These are phyloP conservation scores for Scaptomyza tumidula DNA, from an alignment of 2,888 invertebrate genomes.

Conservation along the genomic window DNA sequence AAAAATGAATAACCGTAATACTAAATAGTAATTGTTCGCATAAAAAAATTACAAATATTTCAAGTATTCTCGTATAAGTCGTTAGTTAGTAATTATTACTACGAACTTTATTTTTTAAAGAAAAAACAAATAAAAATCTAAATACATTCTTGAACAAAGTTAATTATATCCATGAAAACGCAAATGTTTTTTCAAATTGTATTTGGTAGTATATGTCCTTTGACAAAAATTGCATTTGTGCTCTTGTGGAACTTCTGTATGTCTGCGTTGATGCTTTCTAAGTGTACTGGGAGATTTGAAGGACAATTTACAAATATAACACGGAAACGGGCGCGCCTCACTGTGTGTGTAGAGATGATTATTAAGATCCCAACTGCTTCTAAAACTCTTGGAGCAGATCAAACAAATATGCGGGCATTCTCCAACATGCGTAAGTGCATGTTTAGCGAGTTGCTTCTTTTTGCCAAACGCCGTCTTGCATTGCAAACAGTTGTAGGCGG, in stretches of 20 bases:
- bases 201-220: background rate
- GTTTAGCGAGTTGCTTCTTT: background rate
- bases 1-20: background rate
- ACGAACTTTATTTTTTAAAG: too few species aligned
- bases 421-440: conserved; percentile 8
- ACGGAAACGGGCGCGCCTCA: conserved; percentile 1
- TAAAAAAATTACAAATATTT: background rate
- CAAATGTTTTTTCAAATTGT: background rate
- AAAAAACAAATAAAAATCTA: too few species aligned
- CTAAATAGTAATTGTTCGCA: background rate
- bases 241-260: background rate
- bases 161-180: background rate
- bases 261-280: background rate
- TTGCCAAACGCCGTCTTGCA: conserved; percentile 8
- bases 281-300: background rate
- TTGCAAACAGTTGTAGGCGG: conserved; percentile 8
- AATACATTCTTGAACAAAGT: background rate
- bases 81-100: too few species aligned
- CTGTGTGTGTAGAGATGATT: conserved; percentile 3
- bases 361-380: background rate
- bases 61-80: too few species aligned
- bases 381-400: conserved; percentile 7
- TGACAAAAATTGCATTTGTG: background rate
- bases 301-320: conserved; percentile 1
- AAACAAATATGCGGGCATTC: conserved; percentile 6